Percentiles rank a stretch among this genome's conserved stretches.
Evolutionary conservation across 2,888 invertebrate genomes (phyloP).

Genomic region (Hyalella azteca): DNA sequence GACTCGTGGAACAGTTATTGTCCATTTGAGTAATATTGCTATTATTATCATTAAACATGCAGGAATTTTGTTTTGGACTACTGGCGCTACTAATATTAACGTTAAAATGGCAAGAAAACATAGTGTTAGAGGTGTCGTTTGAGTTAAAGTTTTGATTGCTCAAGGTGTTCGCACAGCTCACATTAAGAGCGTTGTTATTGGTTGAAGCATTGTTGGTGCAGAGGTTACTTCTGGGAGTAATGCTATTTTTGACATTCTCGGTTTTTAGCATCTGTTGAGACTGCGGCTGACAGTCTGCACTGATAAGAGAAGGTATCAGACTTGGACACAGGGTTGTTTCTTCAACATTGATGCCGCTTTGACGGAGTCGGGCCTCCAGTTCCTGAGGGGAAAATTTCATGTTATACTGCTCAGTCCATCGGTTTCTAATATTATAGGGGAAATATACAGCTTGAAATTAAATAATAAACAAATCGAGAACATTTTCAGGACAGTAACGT

Average conservation of each 20-base stretch:
- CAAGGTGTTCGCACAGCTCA: background rate
- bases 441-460: too few relatives aligned
- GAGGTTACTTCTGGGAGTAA: background rate
- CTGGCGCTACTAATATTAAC: background rate
- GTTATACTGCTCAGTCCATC: background rate
- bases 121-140: background rate
- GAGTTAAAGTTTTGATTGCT: background rate
- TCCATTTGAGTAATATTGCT: too few relatives aligned
- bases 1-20: background rate
- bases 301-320: slow-evolving; percentile 36
- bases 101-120: background rate
- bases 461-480: too few relatives aligned
- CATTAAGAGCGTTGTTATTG: background rate
- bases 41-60: background rate
- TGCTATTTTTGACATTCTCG: background rate
- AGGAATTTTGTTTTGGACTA: background rate
- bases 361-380: slow-evolving; percentile 50
- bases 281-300: background rate
- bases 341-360: slow-evolving; percentile 55
- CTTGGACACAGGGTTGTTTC: slow-evolving; percentile 52
- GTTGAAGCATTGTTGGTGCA: background rate
- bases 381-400: slow-evolving; percentile 41
- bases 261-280: background rate
- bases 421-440: too few relatives aligned
- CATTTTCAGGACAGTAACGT: too few relatives aligned